Percentiles rank a stretch among this genome's conserved stretches.
Conservation (phyloP, 2,888 invertebrate genomes). For the Lasioglossum marginatum region DNA sequence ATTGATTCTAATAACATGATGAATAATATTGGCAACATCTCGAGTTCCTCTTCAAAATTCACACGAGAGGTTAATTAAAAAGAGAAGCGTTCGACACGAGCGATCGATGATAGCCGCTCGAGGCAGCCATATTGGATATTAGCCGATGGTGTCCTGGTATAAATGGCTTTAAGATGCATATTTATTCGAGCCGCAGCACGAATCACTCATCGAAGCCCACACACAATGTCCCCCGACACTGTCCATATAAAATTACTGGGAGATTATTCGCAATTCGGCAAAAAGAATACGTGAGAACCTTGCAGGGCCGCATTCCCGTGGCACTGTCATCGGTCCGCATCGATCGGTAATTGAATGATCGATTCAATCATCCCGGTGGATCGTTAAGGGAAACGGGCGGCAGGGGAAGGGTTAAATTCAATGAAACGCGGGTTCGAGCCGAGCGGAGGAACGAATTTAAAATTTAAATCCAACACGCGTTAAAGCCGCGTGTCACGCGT, state of each 20-base stretch:
- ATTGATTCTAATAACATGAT: too few relatives aligned
- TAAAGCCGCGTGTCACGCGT: conserved; percentile 19
- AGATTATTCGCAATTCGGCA: neutral
- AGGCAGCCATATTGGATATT: neutral
- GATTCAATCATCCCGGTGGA: neutral
- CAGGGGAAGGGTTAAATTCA: conserved; percentile 4
- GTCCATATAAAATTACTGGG: neutral
- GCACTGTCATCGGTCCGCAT: neutral
- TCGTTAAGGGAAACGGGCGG: conserved; percentile 5
- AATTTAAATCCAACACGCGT: conserved; percentile 48
- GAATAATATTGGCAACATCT: neutral
- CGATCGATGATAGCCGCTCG: neutral
- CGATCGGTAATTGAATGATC: conserved; percentile 24
- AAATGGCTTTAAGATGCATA: conserved; percentile 5
- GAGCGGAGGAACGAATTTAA: conserved; percentile 38
- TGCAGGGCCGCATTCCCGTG: neutral
- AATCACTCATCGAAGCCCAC: neutral
- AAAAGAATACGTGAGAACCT: neutral
- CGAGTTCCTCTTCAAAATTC: neutral
- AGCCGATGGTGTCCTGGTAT: neutral
- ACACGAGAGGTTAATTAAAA: neutral
- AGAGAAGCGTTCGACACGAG: neutral
- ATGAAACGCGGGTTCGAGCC: conserved; percentile 16
- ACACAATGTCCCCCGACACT: neutral
- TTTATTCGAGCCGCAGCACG: neutral